Evolutionary conservation across 2,888 invertebrate genomes (phyloP), one percentile per base, ranked within the genome.

Genomic region (Theristus sp.): DNA sequence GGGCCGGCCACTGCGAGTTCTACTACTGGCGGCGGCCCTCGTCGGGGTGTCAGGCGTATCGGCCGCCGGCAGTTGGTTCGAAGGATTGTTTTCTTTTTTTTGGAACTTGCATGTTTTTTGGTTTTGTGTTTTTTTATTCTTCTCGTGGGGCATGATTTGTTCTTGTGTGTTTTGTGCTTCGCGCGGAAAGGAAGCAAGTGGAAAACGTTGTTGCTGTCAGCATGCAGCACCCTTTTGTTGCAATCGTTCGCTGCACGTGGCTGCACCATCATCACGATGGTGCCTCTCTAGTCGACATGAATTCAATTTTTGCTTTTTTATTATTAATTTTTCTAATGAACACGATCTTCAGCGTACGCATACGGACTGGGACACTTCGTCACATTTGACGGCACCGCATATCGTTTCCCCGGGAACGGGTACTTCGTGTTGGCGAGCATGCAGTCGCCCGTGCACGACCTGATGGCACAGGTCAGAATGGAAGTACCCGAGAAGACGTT

Each of bases 321-420:
- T n/a, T n/a, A n/a, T n/a, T n/a, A n/a, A n/a, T n/a, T n/a, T n/a
- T n/a, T n/a, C n/a, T n/a, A n/a, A n/a, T n/a, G n/a, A n/a, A n/a
- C n/a, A n/a, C n/a, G n/a, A n/a, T n/a, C n/a, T 93, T 24, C 22
- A 80, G 90, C 85, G 1, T 83, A 85, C 24, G 84, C 89, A 52
- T 93, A 54, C 27, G 94, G 94, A 24, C 91, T 91, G 75, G 90
- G 91, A 0, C 93, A 94, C 73, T 80, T 94, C 62, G 82, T 88
- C 27, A 93, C 91, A 0, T 94, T 89, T 73, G 93, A 94, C 71
- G 91, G 91, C 75, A 91, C 91, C 0, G 93, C 94, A 73, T 93
- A 90, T 71, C 89, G 89, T 0, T 93, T 94, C 77, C 90, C 91
- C 69, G 93, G 91, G 29, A 85, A 87, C 77, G 89, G 89, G 61